phyloP scores from a whole-genome alignment of 2,888 invertebrate species.

The Pheosia tremula region DNA sequence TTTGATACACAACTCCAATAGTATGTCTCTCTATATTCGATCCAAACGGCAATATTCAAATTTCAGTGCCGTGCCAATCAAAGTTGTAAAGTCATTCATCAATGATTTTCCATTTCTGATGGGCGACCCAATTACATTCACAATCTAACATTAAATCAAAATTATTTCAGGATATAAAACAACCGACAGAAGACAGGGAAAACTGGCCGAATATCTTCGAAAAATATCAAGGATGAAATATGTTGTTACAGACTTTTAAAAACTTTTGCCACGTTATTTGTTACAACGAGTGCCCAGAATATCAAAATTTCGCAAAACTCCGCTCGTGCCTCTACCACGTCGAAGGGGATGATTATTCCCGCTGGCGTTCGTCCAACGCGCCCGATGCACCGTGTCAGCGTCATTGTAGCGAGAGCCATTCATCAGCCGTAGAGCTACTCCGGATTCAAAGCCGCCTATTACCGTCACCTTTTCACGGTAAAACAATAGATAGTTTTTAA shows the following conservation, averaged over 20 bases:
- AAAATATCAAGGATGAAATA: too few species aligned
- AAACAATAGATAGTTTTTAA: not conserved
- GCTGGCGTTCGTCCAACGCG: constrained; percentile 33
- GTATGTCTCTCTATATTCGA: constrained; percentile 7
- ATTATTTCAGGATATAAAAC: too few species aligned
- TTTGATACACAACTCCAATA: constrained; percentile 6
- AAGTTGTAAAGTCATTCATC: constrained; percentile 23
- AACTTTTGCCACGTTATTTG: too few species aligned
- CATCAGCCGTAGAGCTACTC: constrained; percentile 26
- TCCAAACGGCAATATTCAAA: constrained; percentile 19
- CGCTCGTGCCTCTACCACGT: constrained; percentile 11
- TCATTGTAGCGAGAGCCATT: constrained; percentile 35
- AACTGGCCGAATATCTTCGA: too few species aligned
- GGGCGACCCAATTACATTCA: constrained; percentile 21
- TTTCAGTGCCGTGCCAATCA: constrained; percentile 20
- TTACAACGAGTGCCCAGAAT: too few species aligned
- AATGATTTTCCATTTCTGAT: constrained; percentile 15
- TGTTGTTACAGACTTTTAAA: too few species aligned
- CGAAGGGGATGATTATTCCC: constrained; percentile 17
- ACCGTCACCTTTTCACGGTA: not conserved
- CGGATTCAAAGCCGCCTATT: not conserved
- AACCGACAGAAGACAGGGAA: too few species aligned
- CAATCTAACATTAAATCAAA: constrained; percentile 3
- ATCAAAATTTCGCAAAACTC: too few species aligned
- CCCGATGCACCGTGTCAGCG: constrained; percentile 36